These are phyloP conservation scores for Lasioglossum pauxillum DNA, from an alignment of 2,888 invertebrate species.

Conservation along the genomic window DNA sequence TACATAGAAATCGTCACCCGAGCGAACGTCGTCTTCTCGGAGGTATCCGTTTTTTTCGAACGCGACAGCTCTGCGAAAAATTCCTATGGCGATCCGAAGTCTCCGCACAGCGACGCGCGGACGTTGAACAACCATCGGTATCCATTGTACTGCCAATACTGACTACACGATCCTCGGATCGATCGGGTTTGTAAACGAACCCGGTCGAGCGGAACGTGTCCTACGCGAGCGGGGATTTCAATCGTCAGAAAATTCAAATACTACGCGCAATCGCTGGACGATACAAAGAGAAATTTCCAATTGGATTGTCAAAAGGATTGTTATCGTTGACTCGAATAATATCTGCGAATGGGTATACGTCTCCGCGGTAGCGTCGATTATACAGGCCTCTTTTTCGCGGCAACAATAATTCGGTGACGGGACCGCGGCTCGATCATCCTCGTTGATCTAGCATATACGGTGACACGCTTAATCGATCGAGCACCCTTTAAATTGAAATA, in stretches of 20 bases:
- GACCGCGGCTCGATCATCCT: neutral
- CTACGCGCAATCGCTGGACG: neutral
- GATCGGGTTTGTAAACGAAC: constrained; percentile 15
- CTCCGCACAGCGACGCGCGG: neutral
- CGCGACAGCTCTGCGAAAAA: constrained; percentile 8
- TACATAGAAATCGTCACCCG: neutral
- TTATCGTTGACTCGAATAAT: neutral
- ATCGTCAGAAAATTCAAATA: neutral
- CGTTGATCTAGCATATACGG: neutral
- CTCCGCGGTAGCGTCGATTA: neutral
- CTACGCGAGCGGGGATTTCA: neutral
- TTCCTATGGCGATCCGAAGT: constrained; percentile 12
- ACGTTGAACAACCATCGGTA: constrained; percentile 14
- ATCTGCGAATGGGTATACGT: no score
- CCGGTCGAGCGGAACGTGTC: neutral
- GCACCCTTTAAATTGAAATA: neutral
- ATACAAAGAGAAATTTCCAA: neutral
- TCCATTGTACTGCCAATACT: neutral
- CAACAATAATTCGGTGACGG: neutral
- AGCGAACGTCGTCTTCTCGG: constrained; percentile 21
- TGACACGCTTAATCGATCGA: neutral
- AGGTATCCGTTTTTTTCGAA: constrained; percentile 38
- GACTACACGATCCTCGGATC: neutral
- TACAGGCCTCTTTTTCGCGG: neutral
- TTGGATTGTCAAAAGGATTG: neutral